These are phyloP conservation scores for Subacronicta megacephala DNA, from an alignment of 2,888 invertebrate genomes.

Conservation along the genomic window DNA sequence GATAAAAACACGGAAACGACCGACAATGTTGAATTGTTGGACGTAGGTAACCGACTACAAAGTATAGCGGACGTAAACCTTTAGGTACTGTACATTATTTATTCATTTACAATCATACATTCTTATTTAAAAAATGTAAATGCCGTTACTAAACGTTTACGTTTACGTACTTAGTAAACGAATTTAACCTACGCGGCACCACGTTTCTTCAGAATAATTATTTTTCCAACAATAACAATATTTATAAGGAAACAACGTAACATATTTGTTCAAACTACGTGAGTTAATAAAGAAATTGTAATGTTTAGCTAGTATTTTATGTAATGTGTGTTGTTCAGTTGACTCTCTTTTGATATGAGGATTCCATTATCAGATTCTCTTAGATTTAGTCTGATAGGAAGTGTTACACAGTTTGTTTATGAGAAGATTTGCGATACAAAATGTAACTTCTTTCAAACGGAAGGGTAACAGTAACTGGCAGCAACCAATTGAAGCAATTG, in stretches of 20 bases:
- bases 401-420: slow-evolving; percentile 28
- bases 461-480: slow-evolving; percentile 70
- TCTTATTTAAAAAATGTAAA: slow-evolving; percentile 35
- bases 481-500: slow-evolving; percentile 76
- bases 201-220: slow-evolving; percentile 31
- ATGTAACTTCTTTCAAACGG: slow-evolving; percentile 60
- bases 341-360: slow-evolving; percentile 12
- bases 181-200: slow-evolving; percentile 25
- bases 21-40: slow-evolving; percentile 43
- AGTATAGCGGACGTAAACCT: slow-evolving; percentile 44
- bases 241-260: slow-evolving; percentile 37
- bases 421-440: slow-evolving; percentile 28
- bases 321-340: slow-evolving; percentile 8
- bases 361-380: slow-evolving; percentile 32
- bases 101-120: slow-evolving; percentile 26
- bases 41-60: slow-evolving; percentile 33
- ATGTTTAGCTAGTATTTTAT: slow-evolving; percentile 15
- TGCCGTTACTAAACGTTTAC: slow-evolving; percentile 19
- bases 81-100: slow-evolving; percentile 24
- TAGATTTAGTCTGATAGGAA: slow-evolving; percentile 14
- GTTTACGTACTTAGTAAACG: slow-evolving; percentile 23
- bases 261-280: slow-evolving; percentile 26
- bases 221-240: slow-evolving; percentile 21
- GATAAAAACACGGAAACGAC: slow-evolving; percentile 55
- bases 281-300: slow-evolving; percentile 40